Base-by-base conservation (phyloP, 2,113 vertebrate genomes). In the Castor canadensis region DNA sequence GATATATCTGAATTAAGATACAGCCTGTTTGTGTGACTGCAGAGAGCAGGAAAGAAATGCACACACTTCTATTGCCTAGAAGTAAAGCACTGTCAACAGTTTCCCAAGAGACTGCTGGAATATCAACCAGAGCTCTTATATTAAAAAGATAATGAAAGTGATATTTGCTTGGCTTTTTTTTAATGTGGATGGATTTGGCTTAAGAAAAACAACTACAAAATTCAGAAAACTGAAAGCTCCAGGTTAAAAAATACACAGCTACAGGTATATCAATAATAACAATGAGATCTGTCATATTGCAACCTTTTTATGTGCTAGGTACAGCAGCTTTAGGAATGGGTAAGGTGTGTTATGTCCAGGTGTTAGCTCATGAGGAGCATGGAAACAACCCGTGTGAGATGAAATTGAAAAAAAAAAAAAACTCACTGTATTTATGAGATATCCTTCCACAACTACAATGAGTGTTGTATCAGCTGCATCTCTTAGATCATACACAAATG, bases 71-170 rank as follows among this genome's bases (percentile, higher is more conserved):
- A n/a, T n/a, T 43, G 47, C 19, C 8, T 79, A 73, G 69, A 93
- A 52, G 84, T 43, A 80, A 77, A 60, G 28, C 0, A 10, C 67
- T 66, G 1, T 38, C 54, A 80, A 32, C 40, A 66, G 0, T 9
- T 72, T 88, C 60, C 77, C 54, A 76, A 85, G 58, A 81, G 47
- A 60, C 54, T 17, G 12, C 9, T 11, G n/a, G 22, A 15, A 4
- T 71, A 40, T 35, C 58, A 58, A 32, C 43, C 10, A 54, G 72
- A 54, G 35, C 20, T 62, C 19, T 76, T 67, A 5, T 5, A 30
- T 84, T 60, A 32, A 90, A 94, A 89, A 71, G 66, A 52, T 35
- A 72, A 17, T 62, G 12, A 56, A 91, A 88, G 47, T 87, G 6
- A 20, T 72, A 49, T 40, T 94, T 87, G 47, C 49, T 52, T 91